These are phyloP conservation scores for Molorchus minor DNA, from an alignment of 2,888 invertebrate genomes.

Conservation along the genomic window DNA sequence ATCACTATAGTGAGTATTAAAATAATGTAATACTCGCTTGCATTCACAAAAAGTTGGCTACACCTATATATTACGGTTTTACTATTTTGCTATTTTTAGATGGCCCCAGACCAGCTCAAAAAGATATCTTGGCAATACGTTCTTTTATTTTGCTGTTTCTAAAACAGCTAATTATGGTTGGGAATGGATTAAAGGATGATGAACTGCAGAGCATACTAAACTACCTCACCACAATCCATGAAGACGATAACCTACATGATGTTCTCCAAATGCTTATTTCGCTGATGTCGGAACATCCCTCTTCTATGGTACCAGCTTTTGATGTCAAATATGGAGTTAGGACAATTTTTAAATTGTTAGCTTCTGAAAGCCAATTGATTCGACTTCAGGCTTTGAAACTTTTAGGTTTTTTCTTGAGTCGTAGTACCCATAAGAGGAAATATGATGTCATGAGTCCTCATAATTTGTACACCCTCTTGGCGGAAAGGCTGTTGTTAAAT, in stretches of 20 bases:
- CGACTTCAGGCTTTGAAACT: slow-evolving; percentile 95
- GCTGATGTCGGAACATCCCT: slow-evolving; percentile 97
- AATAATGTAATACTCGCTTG: no score
- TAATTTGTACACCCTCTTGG: slow-evolving; percentile 96
- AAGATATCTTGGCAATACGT: slow-evolving; percentile 92
- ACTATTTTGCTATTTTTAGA: slow-evolving; percentile 68
- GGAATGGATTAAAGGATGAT: slow-evolving; percentile 97
- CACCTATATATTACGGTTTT: no score
- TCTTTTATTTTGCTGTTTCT: slow-evolving; percentile 95
- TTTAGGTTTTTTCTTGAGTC: slow-evolving; percentile 95
- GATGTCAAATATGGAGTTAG: slow-evolving; percentile 97
- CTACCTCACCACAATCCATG: slow-evolving; percentile 97
- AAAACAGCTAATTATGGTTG: slow-evolving; percentile 95
- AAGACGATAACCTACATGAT: slow-evolving; percentile 99
- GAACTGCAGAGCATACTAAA: slow-evolving; percentile 98
- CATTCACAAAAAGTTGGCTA: no score
- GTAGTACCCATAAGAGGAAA: slow-evolving; percentile 98
- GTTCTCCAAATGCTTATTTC: slow-evolving; percentile 97
- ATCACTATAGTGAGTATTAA: no score
- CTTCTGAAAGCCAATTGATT: slow-evolving; percentile 95
- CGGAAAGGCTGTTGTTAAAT: slow-evolving; percentile 88
- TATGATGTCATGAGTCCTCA: slow-evolving; percentile 99
- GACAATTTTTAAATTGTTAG: slow-evolving; percentile 95
- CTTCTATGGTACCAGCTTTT: slow-evolving; percentile 99
- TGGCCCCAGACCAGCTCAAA: slow-evolving; percentile 92